These are phyloP conservation scores for Enteromius afrohamiltoni DNA, from an alignment of 2,797 vertebrate genomes.

Conservation along the genomic window DNA sequence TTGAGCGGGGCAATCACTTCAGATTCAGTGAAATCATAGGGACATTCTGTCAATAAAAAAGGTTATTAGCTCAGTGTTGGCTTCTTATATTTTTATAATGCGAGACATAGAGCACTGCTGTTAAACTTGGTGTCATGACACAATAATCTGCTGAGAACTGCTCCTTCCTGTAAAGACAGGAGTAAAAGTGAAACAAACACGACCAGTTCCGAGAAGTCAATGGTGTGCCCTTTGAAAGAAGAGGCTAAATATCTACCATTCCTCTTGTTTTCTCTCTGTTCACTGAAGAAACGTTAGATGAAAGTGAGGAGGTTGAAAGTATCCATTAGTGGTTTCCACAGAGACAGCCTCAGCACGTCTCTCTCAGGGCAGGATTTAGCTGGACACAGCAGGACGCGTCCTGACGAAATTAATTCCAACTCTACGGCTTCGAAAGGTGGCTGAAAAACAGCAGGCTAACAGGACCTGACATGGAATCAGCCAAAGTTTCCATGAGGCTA, in stretches of 20 bases:
- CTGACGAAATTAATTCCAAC: conserved; percentile 75
- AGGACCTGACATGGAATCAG: conserved; percentile 63
- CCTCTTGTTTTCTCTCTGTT: conserved; percentile 42
- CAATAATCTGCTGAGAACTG: not conserved
- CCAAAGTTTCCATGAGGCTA: conserved; percentile 56
- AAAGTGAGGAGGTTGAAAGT: conserved; percentile 56
- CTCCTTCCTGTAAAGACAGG: not conserved
- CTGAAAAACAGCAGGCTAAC: conserved; percentile 68
- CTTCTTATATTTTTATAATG: conserved; percentile 15
- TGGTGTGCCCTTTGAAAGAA: conserved; percentile 32
- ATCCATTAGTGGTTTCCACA: conserved; percentile 67
- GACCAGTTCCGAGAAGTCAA: conserved; percentile 12
- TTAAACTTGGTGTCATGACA: not conserved
- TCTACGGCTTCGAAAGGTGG: conserved; percentile 66
- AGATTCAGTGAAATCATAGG: not conserved
- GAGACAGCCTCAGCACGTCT: conserved; percentile 66
- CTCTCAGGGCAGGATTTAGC: conserved; percentile 69
- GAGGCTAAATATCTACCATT: conserved; percentile 50
- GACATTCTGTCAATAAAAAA: too few species aligned
- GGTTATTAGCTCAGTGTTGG: too few species aligned
- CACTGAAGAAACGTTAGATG: conserved; percentile 48
- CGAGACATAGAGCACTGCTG: not conserved
- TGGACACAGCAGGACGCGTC: conserved; percentile 66
- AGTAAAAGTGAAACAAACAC: conserved; percentile 13
- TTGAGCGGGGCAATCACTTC: not conserved